Evolutionary conservation across 53 echinoderm and acorn worm species (phyloP).

Genomic region (Luidia sarsii): DNA sequence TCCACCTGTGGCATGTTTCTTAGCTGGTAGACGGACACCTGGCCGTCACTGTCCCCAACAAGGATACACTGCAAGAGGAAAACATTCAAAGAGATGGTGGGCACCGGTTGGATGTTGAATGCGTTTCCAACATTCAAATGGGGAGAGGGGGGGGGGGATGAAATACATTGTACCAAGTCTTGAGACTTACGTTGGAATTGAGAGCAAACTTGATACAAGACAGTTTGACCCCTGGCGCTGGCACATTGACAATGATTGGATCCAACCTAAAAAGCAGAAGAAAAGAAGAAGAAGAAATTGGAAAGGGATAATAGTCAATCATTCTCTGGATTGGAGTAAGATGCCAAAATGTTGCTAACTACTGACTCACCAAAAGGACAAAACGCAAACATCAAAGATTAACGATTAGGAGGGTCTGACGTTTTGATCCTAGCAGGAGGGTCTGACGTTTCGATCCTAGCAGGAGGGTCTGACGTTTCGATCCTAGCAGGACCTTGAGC

Average conservation of each 20-base stretch:
- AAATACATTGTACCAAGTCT: not conserved
- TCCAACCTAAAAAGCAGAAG: slow-evolving; percentile 66
- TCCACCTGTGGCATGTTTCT: slow-evolving; percentile 85
- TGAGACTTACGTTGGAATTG: slow-evolving; percentile 78
- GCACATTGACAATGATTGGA: slow-evolving; percentile 93
- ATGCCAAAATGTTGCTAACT: too few species aligned
- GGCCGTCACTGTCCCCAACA: slow-evolving; percentile 97
- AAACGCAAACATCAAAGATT: too few species aligned
- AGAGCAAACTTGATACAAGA: slow-evolving; percentile 84
- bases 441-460: too few species aligned
- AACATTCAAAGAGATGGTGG: not conserved
- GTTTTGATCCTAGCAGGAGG: too few species aligned
- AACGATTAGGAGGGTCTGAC: too few species aligned
- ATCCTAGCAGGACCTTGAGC: too few species aligned
- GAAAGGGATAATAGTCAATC: not conserved
- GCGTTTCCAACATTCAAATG: not conserved
- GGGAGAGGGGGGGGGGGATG: too few species aligned
- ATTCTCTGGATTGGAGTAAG: too few species aligned
- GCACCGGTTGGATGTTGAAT: not conserved
- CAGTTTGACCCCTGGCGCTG: slow-evolving; percentile 95
- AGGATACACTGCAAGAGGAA: slow-evolving; percentile 71
- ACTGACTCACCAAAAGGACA: too few species aligned
- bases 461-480: too few species aligned
- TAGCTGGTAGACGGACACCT: slow-evolving; percentile 93
- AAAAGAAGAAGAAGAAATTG: not conserved